Conservation (phyloP, 2,113 vertebrate genomes). For the Mellivora capensis region DNA sequence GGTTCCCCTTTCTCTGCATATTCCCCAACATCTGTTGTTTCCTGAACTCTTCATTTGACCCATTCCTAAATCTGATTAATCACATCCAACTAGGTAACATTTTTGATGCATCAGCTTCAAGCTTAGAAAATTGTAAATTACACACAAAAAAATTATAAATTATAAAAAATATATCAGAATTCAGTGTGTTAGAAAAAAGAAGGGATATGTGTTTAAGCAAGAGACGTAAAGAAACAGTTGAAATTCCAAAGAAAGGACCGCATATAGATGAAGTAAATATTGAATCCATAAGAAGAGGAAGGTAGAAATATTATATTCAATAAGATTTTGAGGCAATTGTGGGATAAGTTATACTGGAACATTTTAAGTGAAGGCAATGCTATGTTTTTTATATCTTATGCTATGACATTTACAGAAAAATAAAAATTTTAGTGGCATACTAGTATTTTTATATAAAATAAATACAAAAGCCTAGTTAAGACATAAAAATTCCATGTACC, state of each 20-base stretch:
- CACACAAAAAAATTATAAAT: background rate
- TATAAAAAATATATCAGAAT: background rate
- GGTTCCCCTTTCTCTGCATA: background rate
- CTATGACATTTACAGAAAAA: constrained; percentile 70
- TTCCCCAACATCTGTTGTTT: background rate
- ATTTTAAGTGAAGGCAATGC: constrained; percentile 37
- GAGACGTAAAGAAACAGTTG: background rate
- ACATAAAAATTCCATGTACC: constrained; percentile 59
- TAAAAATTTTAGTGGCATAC: constrained; percentile 62
- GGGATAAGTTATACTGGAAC: constrained; percentile 16
- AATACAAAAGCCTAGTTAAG: constrained; percentile 55
- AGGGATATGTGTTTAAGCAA: background rate
- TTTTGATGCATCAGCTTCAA: background rate
- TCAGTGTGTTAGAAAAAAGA: background rate
- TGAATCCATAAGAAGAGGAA: background rate
- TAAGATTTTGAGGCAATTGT: constrained; percentile 8
- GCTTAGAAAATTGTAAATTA: background rate
- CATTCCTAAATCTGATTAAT: background rate
- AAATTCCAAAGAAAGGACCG: constrained; percentile 4
- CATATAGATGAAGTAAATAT: background rate
- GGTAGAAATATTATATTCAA: background rate
- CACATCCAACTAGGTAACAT: background rate
- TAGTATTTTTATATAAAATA: constrained; percentile 68
- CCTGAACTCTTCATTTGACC: background rate
- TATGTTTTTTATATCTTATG: constrained; percentile 28